Conservation (phyloP, 2,797 vertebrate species). For the Siniperca scherzeri region DNA sequence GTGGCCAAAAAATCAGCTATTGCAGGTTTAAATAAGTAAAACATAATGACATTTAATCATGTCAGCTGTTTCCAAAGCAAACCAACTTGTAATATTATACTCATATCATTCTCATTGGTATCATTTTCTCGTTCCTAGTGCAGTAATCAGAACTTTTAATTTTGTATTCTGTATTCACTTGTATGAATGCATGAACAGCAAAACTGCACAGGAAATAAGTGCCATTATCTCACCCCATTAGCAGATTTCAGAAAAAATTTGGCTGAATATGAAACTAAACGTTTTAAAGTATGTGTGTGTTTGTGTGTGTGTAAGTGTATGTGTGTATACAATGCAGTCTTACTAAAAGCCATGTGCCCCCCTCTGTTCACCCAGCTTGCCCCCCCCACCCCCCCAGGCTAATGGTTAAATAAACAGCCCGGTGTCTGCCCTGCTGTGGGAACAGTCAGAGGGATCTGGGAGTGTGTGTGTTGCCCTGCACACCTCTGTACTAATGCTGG, state of each 20-base stretch:
- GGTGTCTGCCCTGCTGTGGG: conserved; percentile 74
- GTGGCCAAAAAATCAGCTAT: too few species aligned
- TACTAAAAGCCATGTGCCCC: conserved; percentile 43
- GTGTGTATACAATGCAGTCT: conserved; percentile 18
- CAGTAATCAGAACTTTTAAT: background rate
- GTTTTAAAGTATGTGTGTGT: conserved; percentile 11
- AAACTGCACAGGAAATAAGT: background rate
- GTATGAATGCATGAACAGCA: background rate
- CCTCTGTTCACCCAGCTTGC: conserved; percentile 28
- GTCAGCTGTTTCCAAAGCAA: background rate
- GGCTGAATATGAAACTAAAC: background rate
- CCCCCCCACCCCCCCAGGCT: conserved; percentile 63
- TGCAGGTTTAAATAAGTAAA: background rate
- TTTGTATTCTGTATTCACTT: background rate
- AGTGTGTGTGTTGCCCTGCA: conserved; percentile 47
- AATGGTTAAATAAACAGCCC: conserved; percentile 81
- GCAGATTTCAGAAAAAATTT: background rate
- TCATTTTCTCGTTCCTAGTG: background rate
- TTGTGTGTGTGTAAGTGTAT: conserved; percentile 25
- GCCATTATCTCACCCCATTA: background rate
- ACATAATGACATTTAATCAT: background rate
- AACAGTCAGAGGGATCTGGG: conserved; percentile 60
- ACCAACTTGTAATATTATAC: background rate
- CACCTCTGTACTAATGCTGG: conserved; percentile 61
- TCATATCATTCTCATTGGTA: background rate